phyloP scores from a whole-genome alignment of 2,797 vertebrate genomes.

The Pseudochirops cupreus region DNA sequence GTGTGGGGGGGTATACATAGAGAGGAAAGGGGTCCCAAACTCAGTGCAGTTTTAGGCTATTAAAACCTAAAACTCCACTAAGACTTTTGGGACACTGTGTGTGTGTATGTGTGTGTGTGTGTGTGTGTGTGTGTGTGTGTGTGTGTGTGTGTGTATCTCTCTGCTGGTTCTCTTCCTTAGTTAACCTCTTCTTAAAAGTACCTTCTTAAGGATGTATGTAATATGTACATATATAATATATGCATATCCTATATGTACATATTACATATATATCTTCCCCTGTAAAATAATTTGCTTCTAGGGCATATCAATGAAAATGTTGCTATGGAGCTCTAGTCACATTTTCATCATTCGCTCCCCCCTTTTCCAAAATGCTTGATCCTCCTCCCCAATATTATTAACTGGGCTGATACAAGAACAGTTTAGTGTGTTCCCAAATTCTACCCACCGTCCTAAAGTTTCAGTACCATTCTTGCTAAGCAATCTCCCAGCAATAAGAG shows the following conservation, averaged over 20 bases:
- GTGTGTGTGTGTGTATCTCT: background rate
- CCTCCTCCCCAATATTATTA: background rate
- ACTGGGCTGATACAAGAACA: background rate
- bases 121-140: background rate
- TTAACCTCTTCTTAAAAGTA: background rate
- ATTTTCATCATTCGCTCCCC: background rate
- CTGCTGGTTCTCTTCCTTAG: background rate
- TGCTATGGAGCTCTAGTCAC: background rate
- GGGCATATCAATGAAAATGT: background rate
- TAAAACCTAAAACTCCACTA: background rate
- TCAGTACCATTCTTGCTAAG: background rate
- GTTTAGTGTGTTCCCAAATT: background rate
- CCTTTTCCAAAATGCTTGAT: background rate
- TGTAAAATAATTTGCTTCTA: background rate
- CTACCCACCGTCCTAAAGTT: background rate
- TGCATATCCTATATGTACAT: background rate
- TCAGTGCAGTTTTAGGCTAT: background rate
- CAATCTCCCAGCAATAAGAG: rapidly evolving
- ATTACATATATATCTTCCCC: background rate
- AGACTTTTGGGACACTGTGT: background rate
- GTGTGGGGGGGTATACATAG: background rate
- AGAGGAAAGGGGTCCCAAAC: background rate
- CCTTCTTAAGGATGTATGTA: background rate
- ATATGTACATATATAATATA: background rate
- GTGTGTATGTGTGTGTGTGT: background rate